Percentiles rank a stretch among this genome's conserved stretches.
phyloP scores from a whole-genome alignment of 2,888 invertebrate species.

The Athalia circularis region DNA sequence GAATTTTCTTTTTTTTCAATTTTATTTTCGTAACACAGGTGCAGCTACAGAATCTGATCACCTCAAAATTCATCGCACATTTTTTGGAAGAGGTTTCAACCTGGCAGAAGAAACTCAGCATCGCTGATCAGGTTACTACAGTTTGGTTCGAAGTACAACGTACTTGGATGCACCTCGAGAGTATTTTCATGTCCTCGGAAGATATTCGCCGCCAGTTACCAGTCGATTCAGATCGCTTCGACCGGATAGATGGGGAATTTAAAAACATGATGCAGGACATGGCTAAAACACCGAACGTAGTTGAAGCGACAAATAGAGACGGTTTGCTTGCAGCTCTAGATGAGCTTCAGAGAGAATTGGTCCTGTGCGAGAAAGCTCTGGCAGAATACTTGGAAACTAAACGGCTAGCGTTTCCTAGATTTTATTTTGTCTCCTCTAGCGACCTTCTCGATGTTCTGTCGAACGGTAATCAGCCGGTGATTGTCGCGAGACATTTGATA shows the following conservation, averaged over 20 bases:
- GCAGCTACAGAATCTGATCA: conserved; percentile 96
- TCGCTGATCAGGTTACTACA: conserved; percentile 95
- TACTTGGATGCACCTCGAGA: conserved; percentile 97
- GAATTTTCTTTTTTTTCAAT: background rate
- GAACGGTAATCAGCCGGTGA: conserved; percentile 94
- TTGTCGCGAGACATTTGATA: conserved; percentile 93
- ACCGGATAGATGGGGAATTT: conserved; percentile 92
- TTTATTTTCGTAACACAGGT: conserved; percentile 76
- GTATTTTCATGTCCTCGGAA: conserved; percentile 98
- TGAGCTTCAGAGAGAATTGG: conserved; percentile 87
- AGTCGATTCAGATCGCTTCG: conserved; percentile 94
- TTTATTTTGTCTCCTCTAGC: conserved; percentile 97
- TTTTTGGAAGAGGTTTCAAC: conserved; percentile 95
- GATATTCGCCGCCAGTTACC: conserved; percentile 96
- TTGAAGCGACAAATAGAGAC: conserved; percentile 91
- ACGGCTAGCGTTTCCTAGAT: conserved; percentile 94
- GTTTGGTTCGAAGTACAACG: conserved; percentile 97
- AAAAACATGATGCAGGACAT: conserved; percentile 87
- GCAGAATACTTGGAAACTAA: conserved; percentile 98
- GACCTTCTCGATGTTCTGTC: conserved; percentile 96
- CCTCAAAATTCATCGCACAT: conserved; percentile 97
- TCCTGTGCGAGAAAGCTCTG: conserved; percentile 95
- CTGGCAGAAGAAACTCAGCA: conserved; percentile 94
- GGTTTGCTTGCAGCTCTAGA: conserved; percentile 89
- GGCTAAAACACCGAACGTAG: conserved; percentile 90